phyloP scores from a whole-genome alignment of 2,888 invertebrate species.

The Athetis lepigone region DNA sequence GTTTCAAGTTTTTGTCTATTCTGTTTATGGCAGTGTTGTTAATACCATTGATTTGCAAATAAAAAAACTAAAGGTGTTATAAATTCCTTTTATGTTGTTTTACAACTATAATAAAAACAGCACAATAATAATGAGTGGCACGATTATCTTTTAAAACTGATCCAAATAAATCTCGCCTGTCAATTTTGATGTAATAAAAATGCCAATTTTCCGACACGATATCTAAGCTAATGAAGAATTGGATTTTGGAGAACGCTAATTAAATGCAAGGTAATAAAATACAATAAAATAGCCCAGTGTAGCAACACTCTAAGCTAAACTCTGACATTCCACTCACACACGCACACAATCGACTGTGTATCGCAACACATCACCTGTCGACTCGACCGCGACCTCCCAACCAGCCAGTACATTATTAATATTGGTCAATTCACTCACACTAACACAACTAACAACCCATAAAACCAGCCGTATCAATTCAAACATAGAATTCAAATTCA shows the following conservation, averaged over 20 bases:
- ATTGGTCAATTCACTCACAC: conserved; percentile 87
- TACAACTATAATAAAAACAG: conserved; percentile 19
- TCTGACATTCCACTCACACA: conserved; percentile 87
- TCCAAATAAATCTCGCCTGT: conserved; percentile 34
- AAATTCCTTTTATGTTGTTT: conserved; percentile 19
- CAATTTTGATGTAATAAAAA: conserved; percentile 33
- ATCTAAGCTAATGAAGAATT: conserved; percentile 31
- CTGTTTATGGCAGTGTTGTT: not conserved
- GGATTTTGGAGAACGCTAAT: conserved; percentile 41
- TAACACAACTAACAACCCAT: conserved; percentile 27
- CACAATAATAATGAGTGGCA: conserved; percentile 31
- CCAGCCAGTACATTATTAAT: conserved; percentile 82
- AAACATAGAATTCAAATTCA: conserved; percentile 65
- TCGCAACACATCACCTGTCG: conserved; percentile 86
- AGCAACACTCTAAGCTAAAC: conserved; percentile 73
- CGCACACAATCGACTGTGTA: conserved; percentile 71
- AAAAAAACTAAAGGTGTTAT: not conserved
- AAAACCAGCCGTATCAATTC: conserved; percentile 67
- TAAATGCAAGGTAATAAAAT: conserved; percentile 57
- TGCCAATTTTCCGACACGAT: conserved; percentile 20
- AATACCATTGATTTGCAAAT: not conserved
- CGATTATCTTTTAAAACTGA: conserved; percentile 20
- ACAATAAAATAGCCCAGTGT: conserved; percentile 61
- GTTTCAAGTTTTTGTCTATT: not conserved
- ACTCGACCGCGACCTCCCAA: conserved; percentile 85